Evolutionary conservation across 2,888 invertebrate genomes (phyloP).

Genomic region (Drosophila testacea): DNA sequence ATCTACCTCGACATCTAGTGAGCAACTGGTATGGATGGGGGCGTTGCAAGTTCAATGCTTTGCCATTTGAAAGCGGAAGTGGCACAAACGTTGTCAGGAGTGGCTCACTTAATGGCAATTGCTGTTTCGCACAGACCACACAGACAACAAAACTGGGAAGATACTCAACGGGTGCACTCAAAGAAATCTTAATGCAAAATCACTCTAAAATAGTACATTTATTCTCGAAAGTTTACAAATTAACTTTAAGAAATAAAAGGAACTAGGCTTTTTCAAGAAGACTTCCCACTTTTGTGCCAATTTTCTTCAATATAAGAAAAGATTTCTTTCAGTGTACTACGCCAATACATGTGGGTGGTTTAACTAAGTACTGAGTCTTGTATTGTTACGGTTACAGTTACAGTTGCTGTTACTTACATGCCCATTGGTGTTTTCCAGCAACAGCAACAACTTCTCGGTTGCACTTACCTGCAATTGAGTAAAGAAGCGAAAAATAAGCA

Average conservation of each 20-base stretch:
- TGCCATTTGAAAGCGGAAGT: slow-evolving; percentile 70
- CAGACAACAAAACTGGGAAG: slow-evolving; percentile 8
- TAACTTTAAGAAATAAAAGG: too few species aligned
- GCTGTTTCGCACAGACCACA: slow-evolving; percentile 46
- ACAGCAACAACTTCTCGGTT: slow-evolving; percentile 42
- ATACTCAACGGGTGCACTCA: background rate
- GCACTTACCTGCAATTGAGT: slow-evolving; percentile 68
- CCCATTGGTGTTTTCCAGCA: slow-evolving; percentile 55
- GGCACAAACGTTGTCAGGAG: slow-evolving; percentile 71
- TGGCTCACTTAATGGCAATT: slow-evolving; percentile 56
- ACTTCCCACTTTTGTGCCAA: too few species aligned
- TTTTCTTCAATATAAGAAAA: too few species aligned
- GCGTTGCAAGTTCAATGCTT: slow-evolving; percentile 73
- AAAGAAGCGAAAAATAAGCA: slow-evolving; percentile 33
- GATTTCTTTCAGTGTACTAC: background rate
- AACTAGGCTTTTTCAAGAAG: too few species aligned
- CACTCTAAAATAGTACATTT: too few species aligned
- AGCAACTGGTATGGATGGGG: slow-evolving; percentile 38
- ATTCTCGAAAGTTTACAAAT: too few species aligned
- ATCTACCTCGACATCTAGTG: slow-evolving; percentile 44
- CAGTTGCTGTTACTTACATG: slow-evolving; percentile 62
- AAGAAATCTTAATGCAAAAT: too few species aligned
- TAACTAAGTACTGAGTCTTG: background rate
- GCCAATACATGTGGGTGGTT: slow-evolving; percentile 42
- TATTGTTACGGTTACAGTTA: slow-evolving; percentile 19